These are phyloP conservation scores for Trilocha varians DNA, from an alignment of 2,888 invertebrate species.

Conservation along the genomic window DNA sequence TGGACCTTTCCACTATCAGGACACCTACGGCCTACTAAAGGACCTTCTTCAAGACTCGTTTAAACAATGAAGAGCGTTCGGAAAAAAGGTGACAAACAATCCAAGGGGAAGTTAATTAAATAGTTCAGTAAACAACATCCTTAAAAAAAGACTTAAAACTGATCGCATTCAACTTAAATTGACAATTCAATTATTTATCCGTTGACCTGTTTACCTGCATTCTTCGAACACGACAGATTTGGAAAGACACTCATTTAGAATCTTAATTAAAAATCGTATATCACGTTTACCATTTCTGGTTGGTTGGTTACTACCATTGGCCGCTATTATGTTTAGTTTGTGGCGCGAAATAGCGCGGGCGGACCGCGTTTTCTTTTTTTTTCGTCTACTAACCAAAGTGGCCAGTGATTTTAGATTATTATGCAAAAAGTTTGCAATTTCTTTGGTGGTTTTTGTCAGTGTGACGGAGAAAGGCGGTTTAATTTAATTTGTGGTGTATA, in stretches of 20 bases:
- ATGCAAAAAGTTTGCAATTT: conserved; percentile 10
- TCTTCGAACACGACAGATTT: conserved; percentile 32
- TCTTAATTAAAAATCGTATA: conserved; percentile 42
- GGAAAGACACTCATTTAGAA: conserved; percentile 38
- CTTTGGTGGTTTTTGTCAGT: background rate
- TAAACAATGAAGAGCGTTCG: too few species aligned
- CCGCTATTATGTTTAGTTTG: conserved; percentile 25
- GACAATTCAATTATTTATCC: conserved; percentile 48
- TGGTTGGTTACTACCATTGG: too few species aligned
- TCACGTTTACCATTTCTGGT: conserved; percentile 32
- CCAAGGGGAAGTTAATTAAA: too few species aligned
- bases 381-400: conserved; percentile 8
- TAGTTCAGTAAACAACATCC: too few species aligned
- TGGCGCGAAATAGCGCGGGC: conserved; percentile 37
- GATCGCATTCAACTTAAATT: conserved; percentile 17
- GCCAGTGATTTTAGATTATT: conserved; percentile 22
- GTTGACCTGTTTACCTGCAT: conserved; percentile 42
- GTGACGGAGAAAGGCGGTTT: too few species aligned
- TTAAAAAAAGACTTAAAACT: too few species aligned
- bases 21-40: too few species aligned
- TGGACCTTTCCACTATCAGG: too few species aligned
- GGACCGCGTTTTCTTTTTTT: conserved; percentile 25
- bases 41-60: too few species aligned
- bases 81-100: too few species aligned
- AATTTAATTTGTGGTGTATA: too few species aligned